Evolutionary conservation across 2,888 invertebrate genomes (phyloP), one percentile per base, ranked within the genome.

Genomic region (Amitus sp.): DNA sequence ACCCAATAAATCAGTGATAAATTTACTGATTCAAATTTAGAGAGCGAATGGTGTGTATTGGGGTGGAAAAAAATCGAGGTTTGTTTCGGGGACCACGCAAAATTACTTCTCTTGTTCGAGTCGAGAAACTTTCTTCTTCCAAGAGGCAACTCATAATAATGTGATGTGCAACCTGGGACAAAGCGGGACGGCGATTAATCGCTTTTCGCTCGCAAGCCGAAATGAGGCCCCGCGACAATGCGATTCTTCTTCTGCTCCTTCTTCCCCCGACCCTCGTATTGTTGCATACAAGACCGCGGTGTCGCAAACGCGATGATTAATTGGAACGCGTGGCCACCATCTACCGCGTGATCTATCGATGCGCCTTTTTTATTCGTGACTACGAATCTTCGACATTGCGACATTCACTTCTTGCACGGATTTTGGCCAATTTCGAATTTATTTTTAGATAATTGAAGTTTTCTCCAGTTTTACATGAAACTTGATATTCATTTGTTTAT

Each of bases 161-260:
- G 58, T 63, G 62, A 58, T 58, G 62, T 50, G 58, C 62, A 55
- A 59, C 55, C 62, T 58, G 58, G 53, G 56, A 59, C 53, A 62
- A 62, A 56, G 59, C 56, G 53, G 55, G 56, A 53, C 65, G 62
- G 53, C 65, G 65, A 65, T 65, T 65, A 62, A 65, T 62, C 58
- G 62, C 60, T 52, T 55, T 54, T 53, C 54, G 62, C 62, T 62
- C 56, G 49, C 51, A 42, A 57, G 43, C 49, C 48, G 7, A 50
- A 65, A 62, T 48, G 60, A 52, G 52, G 52, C 28, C 56, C 62
- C 49, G 56, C 60, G 47, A 62, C 62, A 62, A 57, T 53, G 57
- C 53, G 18, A 40, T 17, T 28, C 33, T n/a, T 43, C 12, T 27
- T 28, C n/a, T 9, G 10, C 30, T n/a, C 45, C 47, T 52, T 27